phyloP scores from a whole-genome alignment of 1,140 invertebrate genomes.

The Bombus affinis region DNA sequence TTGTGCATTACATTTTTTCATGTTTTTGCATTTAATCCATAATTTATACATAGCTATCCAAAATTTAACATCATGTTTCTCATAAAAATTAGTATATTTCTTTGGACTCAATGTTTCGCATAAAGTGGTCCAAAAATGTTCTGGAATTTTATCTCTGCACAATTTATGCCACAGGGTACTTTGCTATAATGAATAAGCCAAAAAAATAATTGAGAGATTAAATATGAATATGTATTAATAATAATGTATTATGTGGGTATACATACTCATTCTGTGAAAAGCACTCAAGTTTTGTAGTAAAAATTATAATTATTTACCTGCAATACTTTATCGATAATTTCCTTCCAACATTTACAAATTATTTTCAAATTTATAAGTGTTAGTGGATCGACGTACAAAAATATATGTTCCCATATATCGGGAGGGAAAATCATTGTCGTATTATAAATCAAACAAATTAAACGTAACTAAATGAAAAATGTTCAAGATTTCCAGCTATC shows the following conservation, averaged over 20 bases:
- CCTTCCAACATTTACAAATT: slow-evolving; percentile 55
- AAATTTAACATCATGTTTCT: slow-evolving; percentile 34
- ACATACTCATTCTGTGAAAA: background rate
- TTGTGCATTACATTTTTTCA: slow-evolving; percentile 34
- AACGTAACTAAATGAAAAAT: background rate
- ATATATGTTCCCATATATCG: slow-evolving; percentile 66
- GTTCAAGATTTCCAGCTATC: background rate
- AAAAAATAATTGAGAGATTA: background rate
- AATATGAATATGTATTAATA: background rate
- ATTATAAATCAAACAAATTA: background rate
- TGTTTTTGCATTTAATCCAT: slow-evolving; percentile 55
- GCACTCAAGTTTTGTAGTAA: background rate
- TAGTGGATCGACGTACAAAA: slow-evolving; percentile 46
- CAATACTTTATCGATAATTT: slow-evolving; percentile 52
- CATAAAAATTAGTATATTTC: slow-evolving; percentile 35
- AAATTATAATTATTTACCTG: slow-evolving; percentile 41
- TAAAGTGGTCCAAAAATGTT: slow-evolving; percentile 50
- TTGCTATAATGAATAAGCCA: slow-evolving; percentile 35
- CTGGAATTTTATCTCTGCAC: slow-evolving; percentile 56
- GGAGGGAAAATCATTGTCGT: slow-evolving; percentile 58
- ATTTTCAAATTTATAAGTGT: slow-evolving; percentile 38
- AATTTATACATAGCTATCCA: slow-evolving; percentile 58
- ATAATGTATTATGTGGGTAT: background rate
- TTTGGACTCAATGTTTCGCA: slow-evolving; percentile 51
- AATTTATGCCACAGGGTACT: slow-evolving; percentile 52